Conservation (phyloP, 2,888 invertebrate genomes). For the Cephus pygmeus region DNA sequence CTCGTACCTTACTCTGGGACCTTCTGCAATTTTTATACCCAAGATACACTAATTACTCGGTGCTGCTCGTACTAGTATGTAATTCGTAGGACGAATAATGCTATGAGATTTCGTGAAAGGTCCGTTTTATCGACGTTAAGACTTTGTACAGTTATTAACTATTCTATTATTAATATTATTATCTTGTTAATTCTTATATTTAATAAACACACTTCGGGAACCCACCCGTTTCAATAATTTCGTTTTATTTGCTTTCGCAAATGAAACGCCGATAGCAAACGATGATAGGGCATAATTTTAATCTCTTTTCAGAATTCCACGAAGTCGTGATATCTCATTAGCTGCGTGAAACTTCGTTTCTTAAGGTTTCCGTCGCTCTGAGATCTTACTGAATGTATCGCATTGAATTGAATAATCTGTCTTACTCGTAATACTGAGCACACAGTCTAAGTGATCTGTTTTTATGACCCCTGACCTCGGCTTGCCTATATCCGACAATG, state of each 20-base stretch:
- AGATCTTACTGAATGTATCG: constrained; percentile 17
- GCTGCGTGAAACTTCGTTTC: neutral
- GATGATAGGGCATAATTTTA: neutral
- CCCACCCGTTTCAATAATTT: constrained; percentile 12
- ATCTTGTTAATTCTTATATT: constrained; percentile 49
- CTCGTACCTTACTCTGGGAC: neutral
- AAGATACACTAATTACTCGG: neutral
- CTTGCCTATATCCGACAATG: constrained; percentile 22
- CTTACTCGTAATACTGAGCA: constrained; percentile 12
- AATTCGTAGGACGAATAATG: neutral
- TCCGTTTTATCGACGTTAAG: constrained; percentile 15
- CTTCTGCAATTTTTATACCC: neutral
- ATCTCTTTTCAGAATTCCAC: neutral
- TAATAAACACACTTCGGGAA: constrained; percentile 42
- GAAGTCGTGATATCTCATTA: constrained; percentile 13
- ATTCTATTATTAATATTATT: constrained; percentile 24
- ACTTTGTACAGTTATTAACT: constrained; percentile 33
- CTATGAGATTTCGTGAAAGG: neutral
- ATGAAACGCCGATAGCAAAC: neutral
- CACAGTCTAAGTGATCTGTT: constrained; percentile 37
- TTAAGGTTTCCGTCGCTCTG: neutral
- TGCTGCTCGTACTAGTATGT: neutral
- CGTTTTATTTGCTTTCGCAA: neutral
- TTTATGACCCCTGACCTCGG: constrained; percentile 41
- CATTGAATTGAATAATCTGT: constrained; percentile 52